phyloP scores from a whole-genome alignment of 2,888 invertebrate genomes.

The Dryomyza anilis region DNA sequence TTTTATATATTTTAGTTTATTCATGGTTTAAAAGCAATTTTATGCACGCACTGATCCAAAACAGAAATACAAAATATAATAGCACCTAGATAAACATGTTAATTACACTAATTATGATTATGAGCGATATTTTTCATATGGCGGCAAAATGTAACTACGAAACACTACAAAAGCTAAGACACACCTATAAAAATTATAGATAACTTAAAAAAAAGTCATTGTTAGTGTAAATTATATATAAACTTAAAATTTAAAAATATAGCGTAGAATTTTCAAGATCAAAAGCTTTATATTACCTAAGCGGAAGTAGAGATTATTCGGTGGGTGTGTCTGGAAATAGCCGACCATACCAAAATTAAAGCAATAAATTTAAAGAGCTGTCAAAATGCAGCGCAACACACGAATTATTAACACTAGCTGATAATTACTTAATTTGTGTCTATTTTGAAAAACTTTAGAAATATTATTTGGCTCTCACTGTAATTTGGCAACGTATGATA shows the following conservation, averaged over 20 bases:
- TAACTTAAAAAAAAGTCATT: not conserved
- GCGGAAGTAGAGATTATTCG: too few species aligned
- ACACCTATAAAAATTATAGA: conserved; percentile 3
- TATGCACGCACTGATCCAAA: conserved; percentile 56
- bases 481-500: too few species aligned
- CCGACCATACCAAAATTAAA: too few species aligned
- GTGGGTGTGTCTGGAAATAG: too few species aligned
- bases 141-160: not conserved
- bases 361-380: too few species aligned
- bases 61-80: not conserved
- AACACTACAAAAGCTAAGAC: not conserved
- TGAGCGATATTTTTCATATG: conserved; percentile 2
- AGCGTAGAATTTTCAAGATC: too few species aligned
- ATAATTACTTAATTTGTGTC: too few species aligned
- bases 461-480: too few species aligned
- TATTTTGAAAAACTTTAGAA: too few species aligned
- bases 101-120: conserved; percentile 38
- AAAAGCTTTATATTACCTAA: too few species aligned
- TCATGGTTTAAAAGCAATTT: conserved; percentile 46
- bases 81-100: conserved; percentile 23
- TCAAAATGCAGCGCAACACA: too few species aligned
- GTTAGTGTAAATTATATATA: not conserved
- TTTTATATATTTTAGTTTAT: not conserved
- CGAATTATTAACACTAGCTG: too few species aligned
- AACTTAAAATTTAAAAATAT: not conserved